Conservation (phyloP, 2,888 invertebrate species). For the Andrena trimmerana region DNA sequence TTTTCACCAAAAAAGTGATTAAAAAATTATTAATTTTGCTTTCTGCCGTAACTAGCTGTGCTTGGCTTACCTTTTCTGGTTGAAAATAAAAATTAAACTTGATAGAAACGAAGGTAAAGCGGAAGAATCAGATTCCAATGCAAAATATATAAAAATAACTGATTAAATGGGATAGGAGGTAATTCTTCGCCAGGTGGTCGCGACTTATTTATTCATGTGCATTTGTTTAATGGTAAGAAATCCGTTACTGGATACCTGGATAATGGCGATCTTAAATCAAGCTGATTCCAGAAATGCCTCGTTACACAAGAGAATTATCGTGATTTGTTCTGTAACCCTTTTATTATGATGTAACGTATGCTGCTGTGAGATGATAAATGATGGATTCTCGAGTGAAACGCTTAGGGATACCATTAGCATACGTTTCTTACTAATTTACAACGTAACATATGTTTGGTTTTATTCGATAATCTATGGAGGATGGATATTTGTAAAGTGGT, state of each 20-base stretch:
- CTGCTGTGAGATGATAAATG: slow-evolving; percentile 1
- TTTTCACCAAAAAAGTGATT: too few species aligned
- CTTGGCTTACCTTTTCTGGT: too few species aligned
- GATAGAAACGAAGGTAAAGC: not conserved
- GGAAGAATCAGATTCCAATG: not conserved
- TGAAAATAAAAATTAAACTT: too few species aligned
- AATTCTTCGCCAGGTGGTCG: slow-evolving; percentile 5
- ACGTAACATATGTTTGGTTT: too few species aligned
- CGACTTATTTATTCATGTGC: slow-evolving; percentile 9
- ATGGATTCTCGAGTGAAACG: not conserved
- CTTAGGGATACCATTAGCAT: not conserved
- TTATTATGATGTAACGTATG: slow-evolving; percentile 14
- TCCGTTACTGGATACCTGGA: slow-evolving; percentile 21
- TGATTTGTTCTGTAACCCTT: slow-evolving; percentile 10
- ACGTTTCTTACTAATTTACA: too few species aligned
- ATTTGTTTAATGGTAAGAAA: slow-evolving; percentile 12
- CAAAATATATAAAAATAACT: not conserved
- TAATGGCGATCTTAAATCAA: slow-evolving; percentile 31
- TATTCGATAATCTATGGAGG: too few species aligned
- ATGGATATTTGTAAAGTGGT: too few species aligned
- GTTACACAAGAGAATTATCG: slow-evolving; percentile 2
- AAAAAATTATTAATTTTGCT: too few species aligned
- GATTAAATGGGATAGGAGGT: not conserved
- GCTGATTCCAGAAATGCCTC: slow-evolving; percentile 30
- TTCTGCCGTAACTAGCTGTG: too few species aligned